Percentiles rank a stretch among this genome's conserved stretches.
Evolutionary conservation across 2,888 invertebrate species (phyloP).

Genomic region (Tyria jacobaeae): DNA sequence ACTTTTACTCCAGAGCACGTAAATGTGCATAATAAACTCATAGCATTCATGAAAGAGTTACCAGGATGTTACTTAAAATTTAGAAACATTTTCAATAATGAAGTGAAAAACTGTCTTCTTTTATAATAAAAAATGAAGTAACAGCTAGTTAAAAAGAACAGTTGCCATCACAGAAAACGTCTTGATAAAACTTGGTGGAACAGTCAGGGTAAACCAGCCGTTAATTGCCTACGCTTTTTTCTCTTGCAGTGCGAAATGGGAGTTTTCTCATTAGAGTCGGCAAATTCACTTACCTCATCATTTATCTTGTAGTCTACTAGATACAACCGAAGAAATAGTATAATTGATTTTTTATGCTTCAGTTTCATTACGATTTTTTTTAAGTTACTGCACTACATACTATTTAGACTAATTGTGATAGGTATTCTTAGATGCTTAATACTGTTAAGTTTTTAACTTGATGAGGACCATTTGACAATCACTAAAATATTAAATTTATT

Average conservation of each 20-base stretch:
- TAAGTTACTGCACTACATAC: constrained; percentile 10
- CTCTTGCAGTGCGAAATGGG: constrained; percentile 60
- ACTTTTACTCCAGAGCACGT: too few species aligned
- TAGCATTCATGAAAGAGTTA: too few species aligned
- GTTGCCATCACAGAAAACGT: constrained; percentile 9
- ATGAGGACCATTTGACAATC: too few species aligned
- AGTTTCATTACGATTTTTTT: background rate
- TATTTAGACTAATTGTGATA: too few species aligned
- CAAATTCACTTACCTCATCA: constrained; percentile 72
- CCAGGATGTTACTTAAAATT: too few species aligned
- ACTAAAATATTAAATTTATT: too few species aligned
- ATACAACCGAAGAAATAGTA: constrained; percentile 44
- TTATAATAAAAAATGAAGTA: background rate
- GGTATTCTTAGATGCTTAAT: too few species aligned
- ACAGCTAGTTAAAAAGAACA: constrained; percentile 11
- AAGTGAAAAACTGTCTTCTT: background rate
- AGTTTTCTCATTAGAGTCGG: constrained; percentile 76
- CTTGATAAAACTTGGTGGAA: constrained; percentile 29
- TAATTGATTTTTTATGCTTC: constrained; percentile 56
- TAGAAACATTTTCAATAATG: too few species aligned
- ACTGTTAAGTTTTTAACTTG: too few species aligned
- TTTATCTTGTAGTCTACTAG: constrained; percentile 47
- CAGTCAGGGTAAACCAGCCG: constrained; percentile 47
- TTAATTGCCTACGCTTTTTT: constrained; percentile 67
- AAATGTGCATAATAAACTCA: too few species aligned